These are phyloP conservation scores for Drosophila atripex DNA, from an alignment of 2,888 invertebrate genomes.

Conservation along the genomic window DNA sequence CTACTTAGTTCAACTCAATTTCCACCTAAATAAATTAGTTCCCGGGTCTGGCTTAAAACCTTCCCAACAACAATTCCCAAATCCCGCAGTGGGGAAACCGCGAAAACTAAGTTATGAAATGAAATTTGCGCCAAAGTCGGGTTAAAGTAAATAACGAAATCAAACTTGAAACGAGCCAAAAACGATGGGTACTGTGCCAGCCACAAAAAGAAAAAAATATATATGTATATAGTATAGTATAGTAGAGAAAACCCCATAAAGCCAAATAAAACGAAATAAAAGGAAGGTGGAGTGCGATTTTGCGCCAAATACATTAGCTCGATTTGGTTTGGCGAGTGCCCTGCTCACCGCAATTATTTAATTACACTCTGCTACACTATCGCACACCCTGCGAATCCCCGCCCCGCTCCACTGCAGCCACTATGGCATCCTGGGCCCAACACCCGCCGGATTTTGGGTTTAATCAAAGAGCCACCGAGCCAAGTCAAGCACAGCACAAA, in stretches of 20 bases:
- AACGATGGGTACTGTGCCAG: slow-evolving; percentile 25
- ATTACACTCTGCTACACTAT: slow-evolving; percentile 57
- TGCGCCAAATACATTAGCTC: slow-evolving; percentile 69
- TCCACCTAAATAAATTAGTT: slow-evolving; percentile 46
- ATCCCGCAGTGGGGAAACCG: slow-evolving; percentile 21
- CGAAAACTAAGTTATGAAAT: slow-evolving; percentile 62
- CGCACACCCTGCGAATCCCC: not conserved
- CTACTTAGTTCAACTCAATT: slow-evolving; percentile 21
- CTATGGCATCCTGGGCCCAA: slow-evolving; percentile 1
- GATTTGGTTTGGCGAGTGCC: slow-evolving; percentile 61
- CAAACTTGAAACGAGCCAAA: slow-evolving; percentile 36
- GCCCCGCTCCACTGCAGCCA: too few relatives aligned
- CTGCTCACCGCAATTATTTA: slow-evolving; percentile 72
- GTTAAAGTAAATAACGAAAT: slow-evolving; percentile 49
- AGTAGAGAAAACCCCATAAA: slow-evolving; percentile 2
- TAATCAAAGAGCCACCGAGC: slow-evolving; percentile 63
- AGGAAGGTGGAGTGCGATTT: slow-evolving; percentile 46
- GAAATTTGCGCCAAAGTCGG: slow-evolving; percentile 55
- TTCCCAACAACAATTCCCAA: slow-evolving; percentile 13
- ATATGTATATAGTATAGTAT: too few relatives aligned
- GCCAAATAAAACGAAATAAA: slow-evolving; percentile 16
- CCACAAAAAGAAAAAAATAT: slow-evolving; percentile 6
- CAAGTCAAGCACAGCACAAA: slow-evolving; percentile 56
- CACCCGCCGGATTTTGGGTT: slow-evolving; percentile 46
- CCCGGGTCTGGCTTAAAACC: slow-evolving; percentile 15